Conservation (phyloP, 2,888 invertebrate species). For the Cactoblastis cactorum region DNA sequence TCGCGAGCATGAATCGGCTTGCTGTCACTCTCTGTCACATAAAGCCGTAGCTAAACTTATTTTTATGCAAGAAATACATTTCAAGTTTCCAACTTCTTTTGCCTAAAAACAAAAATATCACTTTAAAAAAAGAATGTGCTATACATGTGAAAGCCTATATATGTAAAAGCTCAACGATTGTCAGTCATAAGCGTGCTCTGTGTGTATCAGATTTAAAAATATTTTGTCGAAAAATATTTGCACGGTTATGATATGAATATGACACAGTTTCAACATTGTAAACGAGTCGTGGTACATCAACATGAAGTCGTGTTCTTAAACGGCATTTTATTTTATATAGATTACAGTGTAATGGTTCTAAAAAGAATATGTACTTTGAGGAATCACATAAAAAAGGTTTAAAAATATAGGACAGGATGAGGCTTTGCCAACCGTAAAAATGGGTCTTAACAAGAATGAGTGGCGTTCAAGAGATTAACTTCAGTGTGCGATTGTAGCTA, state of each 20-base stretch:
- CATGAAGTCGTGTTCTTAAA: background rate
- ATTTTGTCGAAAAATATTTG: slow-evolving; percentile 3
- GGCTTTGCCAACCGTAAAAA: slow-evolving; percentile 2
- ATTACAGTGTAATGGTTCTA: too few species aligned
- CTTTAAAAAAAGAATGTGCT: background rate
- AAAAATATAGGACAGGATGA: background rate
- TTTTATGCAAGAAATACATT: slow-evolving; percentile 51
- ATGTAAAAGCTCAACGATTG: slow-evolving; percentile 1
- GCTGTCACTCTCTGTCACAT: slow-evolving; percentile 52
- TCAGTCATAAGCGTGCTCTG: background rate
- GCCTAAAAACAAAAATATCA: background rate
- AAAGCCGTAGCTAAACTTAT: slow-evolving; percentile 44
- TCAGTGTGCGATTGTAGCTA: slow-evolving; percentile 21
- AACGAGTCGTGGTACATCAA: slow-evolving; percentile 1
- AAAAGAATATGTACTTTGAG: too few species aligned
- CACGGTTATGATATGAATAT: background rate
- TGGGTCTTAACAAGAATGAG: background rate
- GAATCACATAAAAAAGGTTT: too few species aligned
- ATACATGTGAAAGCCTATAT: slow-evolving; percentile 4
- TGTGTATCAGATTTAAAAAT: background rate
- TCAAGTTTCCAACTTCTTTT: slow-evolving; percentile 42
- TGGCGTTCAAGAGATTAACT: background rate
- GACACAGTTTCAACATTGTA: slow-evolving; percentile 6
- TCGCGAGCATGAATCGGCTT: slow-evolving; percentile 51
- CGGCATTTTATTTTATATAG: background rate